Evolutionary conservation across 2,797 vertebrate genomes (phyloP).

Genomic region (Lycodopsis pacificus): DNA sequence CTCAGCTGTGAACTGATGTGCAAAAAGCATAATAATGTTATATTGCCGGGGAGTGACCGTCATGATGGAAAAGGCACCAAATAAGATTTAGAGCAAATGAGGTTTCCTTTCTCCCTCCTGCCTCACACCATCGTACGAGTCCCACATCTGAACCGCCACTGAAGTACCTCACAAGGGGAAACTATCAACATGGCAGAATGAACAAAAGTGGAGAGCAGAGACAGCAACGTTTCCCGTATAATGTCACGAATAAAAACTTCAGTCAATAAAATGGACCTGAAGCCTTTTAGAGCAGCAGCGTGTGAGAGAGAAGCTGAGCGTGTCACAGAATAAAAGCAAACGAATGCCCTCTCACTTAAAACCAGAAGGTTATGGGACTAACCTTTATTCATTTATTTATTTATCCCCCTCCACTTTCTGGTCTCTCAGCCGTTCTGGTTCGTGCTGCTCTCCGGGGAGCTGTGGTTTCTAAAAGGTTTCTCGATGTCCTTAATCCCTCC

Average conservation of each 20-base stretch:
- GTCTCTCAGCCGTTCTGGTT: slow-evolving; percentile 49
- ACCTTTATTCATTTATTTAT: neutral
- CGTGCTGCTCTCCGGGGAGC: slow-evolving; percentile 64
- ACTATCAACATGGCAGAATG: slow-evolving; percentile 29
- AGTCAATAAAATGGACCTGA: slow-evolving; percentile 51
- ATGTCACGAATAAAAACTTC: slow-evolving; percentile 59
- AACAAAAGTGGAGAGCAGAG: slow-evolving; percentile 28
- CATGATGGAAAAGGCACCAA: slow-evolving; percentile 27
- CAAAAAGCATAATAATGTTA: slow-evolving; percentile 10
- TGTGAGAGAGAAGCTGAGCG: neutral
- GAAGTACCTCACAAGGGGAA: slow-evolving; percentile 41
- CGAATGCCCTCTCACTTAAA: slow-evolving; percentile 65
- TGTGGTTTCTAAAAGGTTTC: slow-evolving; percentile 88
- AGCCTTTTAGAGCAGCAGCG: slow-evolving; percentile 12
- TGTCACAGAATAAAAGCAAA: slow-evolving; percentile 23
- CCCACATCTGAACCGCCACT: slow-evolving; percentile 26
- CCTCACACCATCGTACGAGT: slow-evolving; percentile 13
- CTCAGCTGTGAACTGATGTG: slow-evolving; percentile 4
- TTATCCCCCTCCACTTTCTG: slow-evolving; percentile 27
- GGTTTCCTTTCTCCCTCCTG: slow-evolving; percentile 16
- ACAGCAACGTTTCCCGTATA: slow-evolving; percentile 18
- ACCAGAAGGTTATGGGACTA: slow-evolving; percentile 65
- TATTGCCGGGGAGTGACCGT: neutral
- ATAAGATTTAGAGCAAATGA: slow-evolving; percentile 30
- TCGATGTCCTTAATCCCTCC: slow-evolving; percentile 81